Evolutionary conservation across 2,888 invertebrate genomes (phyloP), one percentile per base, ranked within the genome.

Genomic region (Steinernema scapterisci): DNA sequence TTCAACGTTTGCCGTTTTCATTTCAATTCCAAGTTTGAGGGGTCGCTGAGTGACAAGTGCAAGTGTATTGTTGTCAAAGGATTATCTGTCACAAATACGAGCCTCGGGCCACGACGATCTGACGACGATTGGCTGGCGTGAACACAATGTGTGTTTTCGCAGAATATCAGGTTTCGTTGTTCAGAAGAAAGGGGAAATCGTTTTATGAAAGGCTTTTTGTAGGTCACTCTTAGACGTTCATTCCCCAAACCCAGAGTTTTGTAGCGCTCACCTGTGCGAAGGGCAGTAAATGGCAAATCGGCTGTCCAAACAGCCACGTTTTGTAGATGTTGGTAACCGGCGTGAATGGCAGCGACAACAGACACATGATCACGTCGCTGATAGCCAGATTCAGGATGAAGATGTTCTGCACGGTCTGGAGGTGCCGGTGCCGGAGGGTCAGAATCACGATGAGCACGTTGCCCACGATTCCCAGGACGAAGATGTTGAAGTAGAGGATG

Each of bases 371-470:
- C 71, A 97, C 94, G 88, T 97, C 97, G 16, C 95, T 94, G 43
- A 96, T 90, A 0, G 97, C 97, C 84, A 97, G 90, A 88, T 97
- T 97, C 54, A 94, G 93, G 87, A 97, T 97, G 89, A 97, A 97
- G 72, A 95, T 91, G 88, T 97, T 97, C 56, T 84, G 82, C 44
- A 83, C 83, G 9, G 79, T 84, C 52, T 82, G 81, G 25, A 82
- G 71, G 25, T 82, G 77, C 3, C 74, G 27, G 63, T 80, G 75
- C n/a, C 70, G 44, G 6, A 82, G 48, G 13, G 82, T 82, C 7
- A 83, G 76, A n/a, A 71, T 72, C 13, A 82, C 44, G 27, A 74
- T 72, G 11, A 82, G 79, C 72, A 77, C 77, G 54, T 83, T 83
- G 48, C 83, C 83, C 1, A 82, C 74, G 13, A 81, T 74, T 6